Evolutionary conservation across 1,140 invertebrate species (phyloP), one percentile per base, ranked within the genome.

Genomic region (Phocides pigmalion): DNA sequence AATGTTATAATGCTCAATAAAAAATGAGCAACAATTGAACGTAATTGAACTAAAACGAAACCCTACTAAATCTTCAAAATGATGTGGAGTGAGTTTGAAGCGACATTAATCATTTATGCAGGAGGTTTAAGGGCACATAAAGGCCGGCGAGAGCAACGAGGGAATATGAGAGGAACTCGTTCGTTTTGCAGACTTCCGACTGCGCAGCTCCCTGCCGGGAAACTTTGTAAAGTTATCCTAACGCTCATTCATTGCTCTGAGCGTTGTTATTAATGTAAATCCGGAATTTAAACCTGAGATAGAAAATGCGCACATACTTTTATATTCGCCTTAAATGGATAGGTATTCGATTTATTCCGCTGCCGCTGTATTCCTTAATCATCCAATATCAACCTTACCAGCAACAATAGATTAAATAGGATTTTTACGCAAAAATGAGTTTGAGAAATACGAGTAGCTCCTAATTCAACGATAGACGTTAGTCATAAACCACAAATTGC

Each of bases 131-230:
- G 14, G 54, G 22, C 15, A 46, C 15, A 46, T 16, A 58, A 58
- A 44, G 41, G 22, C 39, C 14, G 11, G 25, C 14, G 8, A 19
- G 39, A 32, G 20, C 54, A 44, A 39, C 35, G 41, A 8, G 20
- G 54, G 41, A 46, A 44, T 46, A 46, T 46, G 25, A 12, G 15
- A 46, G 41, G 41, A 54, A 58, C 54, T 28, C 25, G 15, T 58
- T 44, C 53, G 54, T 58, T 46, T 46, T 58, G 35, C 17, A 11
- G 28, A 58, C 54, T 58, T 58, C 54, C 41, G 22, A 46, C 54
- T 58, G 41, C 41, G 54, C 41, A 32, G 20, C n/a, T 12, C 51
- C 42, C 14, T 14, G 22, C 41, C 16, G 54, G 25, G 54, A 19
- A 19, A 46, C 54, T 54, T 54, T 54, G 35, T 54, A 32, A 54